Evolutionary conservation across 2,888 invertebrate genomes (phyloP), one percentile per base, ranked within the genome.

Genomic region (Mesorhabditis sp.): DNA sequence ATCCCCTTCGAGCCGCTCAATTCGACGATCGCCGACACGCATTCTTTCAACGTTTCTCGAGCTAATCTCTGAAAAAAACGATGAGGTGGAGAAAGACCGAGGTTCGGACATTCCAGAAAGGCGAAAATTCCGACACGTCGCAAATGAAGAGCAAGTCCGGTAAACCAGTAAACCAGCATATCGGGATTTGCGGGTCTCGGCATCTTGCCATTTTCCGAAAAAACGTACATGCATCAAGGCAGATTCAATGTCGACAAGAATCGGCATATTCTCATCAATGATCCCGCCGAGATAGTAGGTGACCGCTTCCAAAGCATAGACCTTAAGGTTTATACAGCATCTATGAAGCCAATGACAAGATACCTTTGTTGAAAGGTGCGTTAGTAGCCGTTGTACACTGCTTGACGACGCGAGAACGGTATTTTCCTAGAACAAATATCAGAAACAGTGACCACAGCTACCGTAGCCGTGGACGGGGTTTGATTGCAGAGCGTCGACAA

Each of bases 241-340:
- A 66, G 82, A 81, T 73, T 84, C 84, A 63, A 84, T 75, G 72
- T 84, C 84, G 13, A 78, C 75, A 4, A 79, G 74, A 28, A 82
- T 66, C 5, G 83, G 76, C 7, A 85, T 67, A 4, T 77, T 76
- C 70, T 84, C 84, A 67, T 84, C 84, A 50, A 78, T 70, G 6
- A 84, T 67, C 42, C 84, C 84, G n/a, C 75, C 77, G 45, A 84
- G 68, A 70, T 84, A 84, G 69, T 83, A 84, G n/a, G 80, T 67
- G n/a, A 81, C 72, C 4, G 82, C 77, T 69, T 84, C 84, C 28
- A 84, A 73, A 4, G 82, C 74, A 67, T 82, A 84, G 10, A 81
- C 65, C n/a, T 69, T 62, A 13, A 43, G 10, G 43, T 43, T 10
- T 65, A 6, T 13, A 65, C 42, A 13, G 10, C 44, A 43, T 65